Base-by-base conservation (phyloP, 2,797 vertebrate genomes). In the Myiotriccus ornatus region DNA sequence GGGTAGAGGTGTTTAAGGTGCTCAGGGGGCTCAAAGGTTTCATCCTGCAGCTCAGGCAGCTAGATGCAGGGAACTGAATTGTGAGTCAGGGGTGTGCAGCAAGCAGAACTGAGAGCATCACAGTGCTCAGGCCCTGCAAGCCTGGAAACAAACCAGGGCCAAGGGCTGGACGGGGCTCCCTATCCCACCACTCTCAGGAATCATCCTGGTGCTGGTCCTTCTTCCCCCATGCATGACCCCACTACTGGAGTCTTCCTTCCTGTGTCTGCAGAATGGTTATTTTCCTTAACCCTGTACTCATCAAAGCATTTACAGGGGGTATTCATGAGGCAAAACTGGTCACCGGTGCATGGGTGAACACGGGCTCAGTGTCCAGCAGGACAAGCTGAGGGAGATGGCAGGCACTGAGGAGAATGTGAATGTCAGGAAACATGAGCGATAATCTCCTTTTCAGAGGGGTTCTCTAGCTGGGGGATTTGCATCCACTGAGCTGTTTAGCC, bases 271-370 rank as follows among this genome's bases (percentile, higher is more conserved):
- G 64, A 46, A 59, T 0, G 20, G 52, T 44, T 73, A 15, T 80
- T 60, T 74, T 63, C 43, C 39, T 85, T 21, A 69, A 52, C 9
- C 9, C 20, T 34, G 12, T 43, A 37, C 23, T 74, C 28, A 70
- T 10, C 28, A 53, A 49, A 77, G 69, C 53, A 71, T 49, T 60
- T 77, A 1, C 37, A 7, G 11, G 27, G n/a, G 25, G 21, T 52
- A 32, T 10, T 46, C 9, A 43, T 0, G 10, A 75, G 50, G 43
- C 34, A 71, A 84, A 93, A 52, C 12, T 3, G 28, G 59, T 46
- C 63, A 14, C 17, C 0, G 0, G 30, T 3, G 2, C 1, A 0
- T 4, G 79, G 32, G 2, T 16, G 32, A 77, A 50, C 15, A 65
- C 34, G 34, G 55, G 15, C 32, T 71, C 14, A 23, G 43, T 1